Conservation (phyloP, 2,888 invertebrate species). For the Clostera curtula region DNA sequence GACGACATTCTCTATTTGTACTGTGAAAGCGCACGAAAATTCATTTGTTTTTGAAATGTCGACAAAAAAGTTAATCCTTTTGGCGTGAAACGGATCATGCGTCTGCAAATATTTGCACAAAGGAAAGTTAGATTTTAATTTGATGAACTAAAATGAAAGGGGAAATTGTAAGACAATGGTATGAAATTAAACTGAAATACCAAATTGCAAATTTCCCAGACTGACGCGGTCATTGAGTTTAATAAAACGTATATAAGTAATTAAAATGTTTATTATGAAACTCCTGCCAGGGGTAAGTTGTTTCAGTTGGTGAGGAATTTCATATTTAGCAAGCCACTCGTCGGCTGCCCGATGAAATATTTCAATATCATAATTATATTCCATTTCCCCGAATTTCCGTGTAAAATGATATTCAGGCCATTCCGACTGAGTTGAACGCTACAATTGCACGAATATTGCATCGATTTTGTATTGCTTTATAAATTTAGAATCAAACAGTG, state of each 20-base stretch:
- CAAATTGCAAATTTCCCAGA: no score
- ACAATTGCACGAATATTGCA: conserved; percentile 10
- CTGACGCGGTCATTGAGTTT: no score
- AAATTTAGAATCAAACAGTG: conserved; percentile 9
- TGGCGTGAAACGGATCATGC: background rate
- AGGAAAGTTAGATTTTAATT: background rate
- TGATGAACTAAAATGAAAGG: background rate
- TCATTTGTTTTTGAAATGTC: conserved; percentile 6
- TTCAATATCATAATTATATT: conserved; percentile 33
- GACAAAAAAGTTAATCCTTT: conserved; percentile 1
- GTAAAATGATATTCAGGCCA: conserved; percentile 21
- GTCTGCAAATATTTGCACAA: background rate
- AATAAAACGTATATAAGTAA: background rate
- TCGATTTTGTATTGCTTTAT: conserved; percentile 9
- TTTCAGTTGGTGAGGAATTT: conserved; percentile 24
- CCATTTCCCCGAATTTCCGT: conserved; percentile 24
- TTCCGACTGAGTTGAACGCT: conserved; percentile 18
- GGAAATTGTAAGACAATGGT: background rate
- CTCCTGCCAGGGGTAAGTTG: background rate
- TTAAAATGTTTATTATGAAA: background rate
- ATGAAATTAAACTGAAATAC: no score
- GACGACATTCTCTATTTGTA: conserved; percentile 10
- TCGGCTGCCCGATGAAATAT: conserved; percentile 18
- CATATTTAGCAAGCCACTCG: conserved; percentile 32
- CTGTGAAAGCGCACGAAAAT: conserved; percentile 8